Conservation (phyloP, 2,113 vertebrate genomes). For the Cinclus cinclus region DNA sequence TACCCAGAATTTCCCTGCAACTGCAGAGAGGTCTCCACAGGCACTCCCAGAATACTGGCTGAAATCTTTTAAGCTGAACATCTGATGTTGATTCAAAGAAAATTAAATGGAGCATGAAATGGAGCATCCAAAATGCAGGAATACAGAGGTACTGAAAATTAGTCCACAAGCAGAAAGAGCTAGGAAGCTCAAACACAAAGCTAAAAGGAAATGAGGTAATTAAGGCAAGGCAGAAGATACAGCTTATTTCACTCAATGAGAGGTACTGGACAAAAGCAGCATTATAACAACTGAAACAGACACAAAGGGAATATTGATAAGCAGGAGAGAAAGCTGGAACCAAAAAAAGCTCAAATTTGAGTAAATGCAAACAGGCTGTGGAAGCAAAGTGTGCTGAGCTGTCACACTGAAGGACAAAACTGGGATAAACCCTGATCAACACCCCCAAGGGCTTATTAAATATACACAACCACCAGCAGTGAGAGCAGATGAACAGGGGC, state of each 20-base stretch:
- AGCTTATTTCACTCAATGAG: background rate
- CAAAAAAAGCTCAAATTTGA: background rate
- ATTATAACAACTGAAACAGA: background rate
- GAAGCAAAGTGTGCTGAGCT: background rate
- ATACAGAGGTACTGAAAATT: background rate
- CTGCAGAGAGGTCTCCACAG: background rate
- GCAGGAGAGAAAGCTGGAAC: background rate
- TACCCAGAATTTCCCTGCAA: background rate
- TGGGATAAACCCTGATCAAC: background rate
- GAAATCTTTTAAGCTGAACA: background rate
- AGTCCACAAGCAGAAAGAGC: background rate
- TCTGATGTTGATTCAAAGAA: conserved; percentile 2
- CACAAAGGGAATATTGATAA: background rate
- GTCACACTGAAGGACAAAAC: background rate
- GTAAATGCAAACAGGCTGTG: background rate
- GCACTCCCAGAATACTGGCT: background rate
- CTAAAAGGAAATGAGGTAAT: background rate
- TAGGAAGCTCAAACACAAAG: background rate
- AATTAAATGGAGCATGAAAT: conserved; percentile 20
- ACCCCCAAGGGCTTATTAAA: background rate
- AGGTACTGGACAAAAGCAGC: background rate
- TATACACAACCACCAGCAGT: background rate
- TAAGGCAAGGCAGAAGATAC: background rate
- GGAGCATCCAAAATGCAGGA: background rate
- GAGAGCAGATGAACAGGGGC: background rate